Conservation (phyloP, 2,797 vertebrate genomes). For the Sebastes baramenuke region DNA sequence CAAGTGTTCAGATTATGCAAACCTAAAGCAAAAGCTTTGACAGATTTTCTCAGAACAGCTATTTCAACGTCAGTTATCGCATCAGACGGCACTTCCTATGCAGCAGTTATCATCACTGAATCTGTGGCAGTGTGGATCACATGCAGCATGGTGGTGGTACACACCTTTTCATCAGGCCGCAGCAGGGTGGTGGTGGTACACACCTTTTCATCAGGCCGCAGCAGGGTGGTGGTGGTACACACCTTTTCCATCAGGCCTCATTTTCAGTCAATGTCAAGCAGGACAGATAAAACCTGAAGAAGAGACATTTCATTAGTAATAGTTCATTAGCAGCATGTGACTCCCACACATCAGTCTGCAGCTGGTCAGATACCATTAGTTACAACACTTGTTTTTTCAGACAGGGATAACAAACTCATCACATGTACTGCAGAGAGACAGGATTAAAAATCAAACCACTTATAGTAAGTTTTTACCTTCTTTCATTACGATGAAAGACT, state of each 20-base stretch:
- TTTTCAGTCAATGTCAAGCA: accelerated
- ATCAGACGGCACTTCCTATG: slow-evolving; percentile 86
- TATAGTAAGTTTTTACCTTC: slow-evolving; percentile 12
- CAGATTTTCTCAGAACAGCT: slow-evolving; percentile 67
- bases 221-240: neutral
- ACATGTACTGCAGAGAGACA: neutral
- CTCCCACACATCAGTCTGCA: neutral
- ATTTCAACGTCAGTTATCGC: slow-evolving; percentile 81
- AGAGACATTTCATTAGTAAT: neutral
- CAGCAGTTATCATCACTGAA: slow-evolving; percentile 76
- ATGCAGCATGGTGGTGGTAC: neutral
- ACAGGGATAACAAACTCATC: slow-evolving; percentile 81
- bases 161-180: slow-evolving; percentile 30
- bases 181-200: neutral
- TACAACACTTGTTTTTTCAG: slow-evolving; percentile 60
- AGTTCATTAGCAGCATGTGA: neutral
- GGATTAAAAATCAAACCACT: accelerated
- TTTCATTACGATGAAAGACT: neutral
- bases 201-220: slow-evolving; percentile 30
- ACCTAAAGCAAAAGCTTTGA: accelerated
- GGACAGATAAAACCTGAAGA: slow-evolving; percentile 19
- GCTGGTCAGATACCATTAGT: slow-evolving; percentile 61
- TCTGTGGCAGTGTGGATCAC: accelerated
- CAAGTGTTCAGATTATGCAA: accelerated
- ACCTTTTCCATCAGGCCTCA: slow-evolving; percentile 30